Evolutionary conservation across 23 tunicate species (phyloP), one percentile per base, ranked within the genome.

Genomic region (Styela clava): DNA sequence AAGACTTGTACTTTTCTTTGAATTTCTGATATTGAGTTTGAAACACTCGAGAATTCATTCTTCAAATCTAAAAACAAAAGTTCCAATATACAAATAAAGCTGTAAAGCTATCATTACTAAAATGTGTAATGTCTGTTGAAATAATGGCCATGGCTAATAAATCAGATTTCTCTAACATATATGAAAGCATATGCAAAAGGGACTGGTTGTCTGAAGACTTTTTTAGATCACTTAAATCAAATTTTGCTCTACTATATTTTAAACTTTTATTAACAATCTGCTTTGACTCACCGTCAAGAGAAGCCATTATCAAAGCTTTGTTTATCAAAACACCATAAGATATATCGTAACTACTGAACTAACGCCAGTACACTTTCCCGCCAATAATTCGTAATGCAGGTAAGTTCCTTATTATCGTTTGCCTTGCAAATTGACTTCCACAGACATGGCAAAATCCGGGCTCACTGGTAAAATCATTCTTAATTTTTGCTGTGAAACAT

Each of bases 331-430:
- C n/a, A n/a, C n/a, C n/a, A n/a, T n/a, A n/a, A n/a, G n/a, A n/a
- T n/a, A n/a, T n/a, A n/a, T n/a, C n/a, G n/a, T n/a, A n/a, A n/a
- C n/a, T n/a, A n/a, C n/a, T n/a, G n/a, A n/a, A n/a, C n/a, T n/a
- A 67, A 67, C 31, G 71, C 81, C 81, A 76, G 65, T 44, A 76
- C 16, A 76, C 81, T 62, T 89, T 89, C 19, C 89, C 95, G 5
- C 95, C 89, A 36, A 89, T 56, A n/a, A 89, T 85, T 56, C 85
- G 85, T 19, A 89, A 19, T 7, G 95, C 95, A 19, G 95, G 89
- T 18, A 85, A 80, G 29, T 85, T 84, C 24, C 61, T 74, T 65
- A 89, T 85, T 28, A 81, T 77, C 1, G 83, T 68, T 7, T 86
- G 86, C 35, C 95, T 79, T 0, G 90, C 95, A 74, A 89, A 89